These are phyloP conservation scores for Heliconius cydno DNA, from an alignment of 2,888 invertebrate species.

Conservation along the genomic window DNA sequence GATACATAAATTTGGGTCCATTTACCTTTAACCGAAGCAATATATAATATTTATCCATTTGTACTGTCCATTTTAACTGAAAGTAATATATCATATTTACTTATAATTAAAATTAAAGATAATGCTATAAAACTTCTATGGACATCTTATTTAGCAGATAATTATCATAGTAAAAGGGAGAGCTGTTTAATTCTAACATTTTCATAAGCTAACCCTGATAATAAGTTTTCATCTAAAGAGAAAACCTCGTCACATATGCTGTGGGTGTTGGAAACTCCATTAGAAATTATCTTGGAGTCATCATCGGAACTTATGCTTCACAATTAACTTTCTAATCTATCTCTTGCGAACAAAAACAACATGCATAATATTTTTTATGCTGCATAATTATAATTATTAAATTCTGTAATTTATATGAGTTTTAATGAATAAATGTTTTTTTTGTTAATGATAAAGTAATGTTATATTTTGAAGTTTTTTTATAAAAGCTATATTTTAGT, in stretches of 20 bases:
- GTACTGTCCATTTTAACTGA: no score
- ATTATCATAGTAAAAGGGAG: conserved; percentile 12
- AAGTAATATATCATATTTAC: no score
- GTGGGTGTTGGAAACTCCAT: conserved; percentile 51
- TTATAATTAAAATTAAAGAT: no score
- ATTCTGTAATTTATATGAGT: conserved; percentile 30
- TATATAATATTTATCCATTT: no score
- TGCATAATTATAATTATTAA: conserved; percentile 33
- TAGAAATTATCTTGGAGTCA: conserved; percentile 53
- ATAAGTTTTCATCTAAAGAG: conserved; percentile 48
- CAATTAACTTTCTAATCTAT: conserved; percentile 56
- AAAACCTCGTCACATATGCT: conserved; percentile 46
- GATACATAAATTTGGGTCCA: no score
- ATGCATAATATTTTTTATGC: conserved; percentile 44
- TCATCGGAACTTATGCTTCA: conserved; percentile 51
- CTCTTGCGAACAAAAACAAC: conserved; percentile 50
- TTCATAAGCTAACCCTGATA: conserved; percentile 38
- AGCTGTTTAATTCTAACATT: conserved; percentile 24
- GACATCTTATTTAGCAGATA: not conserved
- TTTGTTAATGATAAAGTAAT: not conserved
- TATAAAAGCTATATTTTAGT: not conserved
- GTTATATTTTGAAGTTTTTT: not conserved
- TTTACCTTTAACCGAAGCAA: no score
- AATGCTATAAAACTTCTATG: no score
- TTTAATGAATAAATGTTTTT: conserved; percentile 13